A percentile compares a stretch with the other conserved stretches of the same genome.
These are phyloP conservation scores for Tetragonula clypearis DNA, from an alignment of 1,140 invertebrate genomes.

Conservation along the genomic window DNA sequence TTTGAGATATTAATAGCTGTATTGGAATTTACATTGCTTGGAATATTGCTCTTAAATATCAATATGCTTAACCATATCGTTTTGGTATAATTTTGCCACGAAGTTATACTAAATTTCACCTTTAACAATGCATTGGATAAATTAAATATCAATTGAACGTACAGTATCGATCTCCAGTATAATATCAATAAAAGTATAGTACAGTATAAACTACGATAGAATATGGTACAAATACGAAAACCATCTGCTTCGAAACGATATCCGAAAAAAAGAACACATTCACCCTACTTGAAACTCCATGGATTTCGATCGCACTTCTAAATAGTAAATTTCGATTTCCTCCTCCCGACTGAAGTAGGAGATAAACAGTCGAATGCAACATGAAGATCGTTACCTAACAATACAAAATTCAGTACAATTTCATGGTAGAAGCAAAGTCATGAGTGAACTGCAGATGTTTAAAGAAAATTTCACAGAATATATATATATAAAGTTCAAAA, in stretches of 20 bases:
- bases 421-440: background rate
- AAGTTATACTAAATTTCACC: no score
- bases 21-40: no score
- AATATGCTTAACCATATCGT: no score
- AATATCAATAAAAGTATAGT: no score
- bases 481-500: no score
- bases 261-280: background rate
- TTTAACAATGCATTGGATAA: background rate
- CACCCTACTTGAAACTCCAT: background rate
- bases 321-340: background rate
- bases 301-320: background rate
- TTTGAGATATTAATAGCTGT: no score
- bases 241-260: background rate
- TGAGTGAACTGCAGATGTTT: background rate
- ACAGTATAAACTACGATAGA: background rate
- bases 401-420: background rate
- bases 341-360: background rate
- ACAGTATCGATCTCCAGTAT: no score
- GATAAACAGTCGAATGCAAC: background rate
- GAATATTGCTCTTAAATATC: no score
- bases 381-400: background rate
- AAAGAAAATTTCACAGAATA: no score
- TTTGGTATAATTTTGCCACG: no score
- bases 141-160: no score
- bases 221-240: background rate